Evolutionary conservation across 1,140 invertebrate species (phyloP).

Genomic region (Megathymus violae): DNA sequence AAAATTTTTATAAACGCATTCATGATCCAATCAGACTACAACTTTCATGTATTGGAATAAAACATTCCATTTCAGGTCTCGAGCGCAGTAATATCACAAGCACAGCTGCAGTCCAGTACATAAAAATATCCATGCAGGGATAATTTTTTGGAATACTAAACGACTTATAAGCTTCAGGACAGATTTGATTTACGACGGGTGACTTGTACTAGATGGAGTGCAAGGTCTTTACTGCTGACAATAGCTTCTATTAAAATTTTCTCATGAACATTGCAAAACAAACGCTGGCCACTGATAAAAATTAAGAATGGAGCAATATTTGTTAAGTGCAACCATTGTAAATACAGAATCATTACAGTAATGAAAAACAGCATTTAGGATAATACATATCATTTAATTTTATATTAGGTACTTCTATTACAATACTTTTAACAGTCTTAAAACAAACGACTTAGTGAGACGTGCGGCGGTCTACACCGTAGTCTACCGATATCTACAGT

Average conservation of each 20-base stretch:
- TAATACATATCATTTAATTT: constrained; percentile 80
- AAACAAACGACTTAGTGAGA: constrained; percentile 77
- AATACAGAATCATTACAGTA: constrained; percentile 45
- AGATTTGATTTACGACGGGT: too few species aligned
- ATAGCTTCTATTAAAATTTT: constrained; percentile 40
- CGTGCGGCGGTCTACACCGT: constrained; percentile 67
- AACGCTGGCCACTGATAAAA: background rate
- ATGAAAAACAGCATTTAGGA: constrained; percentile 42
- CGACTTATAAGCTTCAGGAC: too few species aligned
- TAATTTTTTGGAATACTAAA: too few species aligned
- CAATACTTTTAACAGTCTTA: constrained; percentile 83
- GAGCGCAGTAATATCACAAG: too few species aligned
- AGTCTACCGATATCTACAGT: constrained; percentile 64
- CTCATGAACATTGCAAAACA: background rate
- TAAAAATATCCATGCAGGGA: too few species aligned
- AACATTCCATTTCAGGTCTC: too few species aligned
- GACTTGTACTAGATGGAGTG: background rate
- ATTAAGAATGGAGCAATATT: background rate
- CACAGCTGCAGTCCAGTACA: too few species aligned
- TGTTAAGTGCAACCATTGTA: constrained; percentile 22
- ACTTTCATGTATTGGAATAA: too few species aligned
- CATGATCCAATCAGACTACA: too few species aligned
- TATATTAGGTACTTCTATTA: constrained; percentile 80
- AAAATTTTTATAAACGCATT: too few species aligned
- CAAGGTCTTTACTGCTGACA: background rate